Conservation (phyloP, 2,113 vertebrate species). For the Egretta garzetta region DNA sequence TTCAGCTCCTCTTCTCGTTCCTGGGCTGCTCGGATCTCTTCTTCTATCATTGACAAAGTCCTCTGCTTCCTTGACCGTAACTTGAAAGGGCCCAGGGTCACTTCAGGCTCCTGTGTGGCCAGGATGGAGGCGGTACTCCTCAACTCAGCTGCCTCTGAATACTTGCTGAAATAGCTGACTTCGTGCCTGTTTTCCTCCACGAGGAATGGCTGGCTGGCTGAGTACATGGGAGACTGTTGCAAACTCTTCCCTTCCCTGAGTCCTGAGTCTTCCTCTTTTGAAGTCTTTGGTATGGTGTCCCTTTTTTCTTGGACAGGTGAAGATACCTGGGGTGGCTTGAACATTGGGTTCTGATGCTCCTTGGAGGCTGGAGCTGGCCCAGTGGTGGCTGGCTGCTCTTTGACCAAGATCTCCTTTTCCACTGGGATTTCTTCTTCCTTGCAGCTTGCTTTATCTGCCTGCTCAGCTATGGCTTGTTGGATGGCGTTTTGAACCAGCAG, state of each 20-base stretch:
- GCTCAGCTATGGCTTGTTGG: slow-evolving; percentile 89
- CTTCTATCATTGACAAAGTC: slow-evolving; percentile 98
- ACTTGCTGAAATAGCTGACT: slow-evolving; percentile 97
- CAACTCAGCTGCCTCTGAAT: slow-evolving; percentile 93
- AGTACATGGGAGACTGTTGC: slow-evolving; percentile 18
- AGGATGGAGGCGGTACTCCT: slow-evolving; percentile 88
- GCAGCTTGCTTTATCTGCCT: slow-evolving; percentile 62
- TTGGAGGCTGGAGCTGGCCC: background rate
- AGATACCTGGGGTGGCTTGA: slow-evolving; percentile 82
- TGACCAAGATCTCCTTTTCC: slow-evolving; percentile 11
- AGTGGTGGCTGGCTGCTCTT: slow-evolving; percentile 5
- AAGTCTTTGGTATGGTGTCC: slow-evolving; percentile 78
- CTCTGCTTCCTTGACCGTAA: slow-evolving; percentile 93
- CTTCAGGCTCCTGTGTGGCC: slow-evolving; percentile 84
- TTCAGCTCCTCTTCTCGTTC: slow-evolving; percentile 96
- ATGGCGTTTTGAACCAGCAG: slow-evolving; percentile 92
- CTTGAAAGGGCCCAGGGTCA: slow-evolving; percentile 89
- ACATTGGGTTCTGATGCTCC: slow-evolving; percentile 57
- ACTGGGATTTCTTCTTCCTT: background rate
- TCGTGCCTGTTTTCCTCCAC: slow-evolving; percentile 82
- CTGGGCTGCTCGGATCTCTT: slow-evolving; percentile 97
- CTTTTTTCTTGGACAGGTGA: slow-evolving; percentile 81
- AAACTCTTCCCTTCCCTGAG: slow-evolving; percentile 71
- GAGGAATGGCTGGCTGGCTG: slow-evolving; percentile 77
- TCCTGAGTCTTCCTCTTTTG: slow-evolving; percentile 57